Percentiles rank a stretch among this genome's conserved stretches.
Conservation (phyloP, 2,888 invertebrate species). For the Epinotia nisella region DNA sequence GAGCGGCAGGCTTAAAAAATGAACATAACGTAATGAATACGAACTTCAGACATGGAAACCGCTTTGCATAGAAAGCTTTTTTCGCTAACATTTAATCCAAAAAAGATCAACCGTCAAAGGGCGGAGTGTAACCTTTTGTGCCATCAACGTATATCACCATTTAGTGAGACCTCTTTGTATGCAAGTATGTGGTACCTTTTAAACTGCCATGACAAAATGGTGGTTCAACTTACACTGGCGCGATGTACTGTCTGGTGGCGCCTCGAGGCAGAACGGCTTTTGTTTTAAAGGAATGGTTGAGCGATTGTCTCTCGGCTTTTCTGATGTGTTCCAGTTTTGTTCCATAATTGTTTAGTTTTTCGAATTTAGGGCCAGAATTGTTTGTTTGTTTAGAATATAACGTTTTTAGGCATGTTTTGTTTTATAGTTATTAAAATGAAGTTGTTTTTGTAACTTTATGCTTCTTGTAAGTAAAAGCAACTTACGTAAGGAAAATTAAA, state of each 20-base stretch:
- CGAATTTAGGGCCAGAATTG: constrained; percentile 20
- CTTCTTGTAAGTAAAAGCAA: background rate
- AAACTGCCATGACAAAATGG: constrained; percentile 30
- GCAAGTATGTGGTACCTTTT: constrained; percentile 47
- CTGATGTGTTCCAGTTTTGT: constrained; percentile 54
- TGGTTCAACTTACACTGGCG: constrained; percentile 61
- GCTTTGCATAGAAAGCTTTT: background rate
- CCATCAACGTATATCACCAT: constrained; percentile 24
- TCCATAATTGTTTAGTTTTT: constrained; percentile 33
- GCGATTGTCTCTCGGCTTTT: constrained; percentile 71
- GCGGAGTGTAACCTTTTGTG: constrained; percentile 51
- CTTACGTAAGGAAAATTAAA: background rate
- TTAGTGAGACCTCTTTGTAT: constrained; percentile 32
- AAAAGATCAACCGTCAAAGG: constrained; percentile 63
- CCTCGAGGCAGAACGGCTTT: constrained; percentile 71
- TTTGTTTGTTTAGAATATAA: background rate
- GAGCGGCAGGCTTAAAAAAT: background rate
- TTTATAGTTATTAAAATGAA: background rate
- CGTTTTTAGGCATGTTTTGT: background rate
- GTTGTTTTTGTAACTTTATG: background rate
- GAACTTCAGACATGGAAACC: background rate
- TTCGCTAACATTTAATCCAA: constrained; percentile 32
- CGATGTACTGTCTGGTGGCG: constrained; percentile 61
- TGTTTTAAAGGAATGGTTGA: constrained; percentile 71
- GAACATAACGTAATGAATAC: background rate